Evolutionary conservation across 1,140 invertebrate genomes (phyloP).

Genomic region (Leptopilina boulardi): DNA sequence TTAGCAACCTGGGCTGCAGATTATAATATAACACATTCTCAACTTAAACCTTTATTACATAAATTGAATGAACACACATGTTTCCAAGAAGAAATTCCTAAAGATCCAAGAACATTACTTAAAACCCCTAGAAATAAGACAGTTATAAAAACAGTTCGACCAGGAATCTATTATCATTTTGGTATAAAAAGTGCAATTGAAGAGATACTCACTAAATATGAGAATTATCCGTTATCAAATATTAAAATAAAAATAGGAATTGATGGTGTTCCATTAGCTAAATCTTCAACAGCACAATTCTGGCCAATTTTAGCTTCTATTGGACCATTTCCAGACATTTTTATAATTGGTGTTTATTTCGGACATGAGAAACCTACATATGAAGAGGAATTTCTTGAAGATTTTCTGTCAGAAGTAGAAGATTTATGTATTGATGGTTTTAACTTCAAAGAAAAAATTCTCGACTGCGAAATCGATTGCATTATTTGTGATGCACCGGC

Average conservation of each 20-base stretch:
- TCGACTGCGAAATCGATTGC: constrained; percentile 3
- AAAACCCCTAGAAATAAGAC: constrained; percentile 18
- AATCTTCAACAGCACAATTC: not conserved
- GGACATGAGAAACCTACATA: constrained; percentile 36
- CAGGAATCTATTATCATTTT: constrained; percentile 42
- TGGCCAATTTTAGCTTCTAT: constrained; percentile 48
- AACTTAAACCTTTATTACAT: not conserved
- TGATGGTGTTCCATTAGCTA: constrained; percentile 12
- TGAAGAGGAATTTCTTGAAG: constrained; percentile 41
- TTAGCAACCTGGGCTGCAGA: not conserved
- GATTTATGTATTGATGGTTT: constrained; percentile 39
- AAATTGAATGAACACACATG: not conserved
- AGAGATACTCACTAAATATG: constrained; percentile 32
- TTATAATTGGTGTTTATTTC: constrained; percentile 43
- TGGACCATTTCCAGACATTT: not conserved
- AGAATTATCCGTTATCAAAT: constrained; percentile 21
- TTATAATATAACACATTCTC: not conserved
- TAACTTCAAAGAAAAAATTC: not conserved
- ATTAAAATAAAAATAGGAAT: constrained; percentile 37
- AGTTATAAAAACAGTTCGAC: constrained; percentile 22
- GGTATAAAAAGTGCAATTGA: constrained; percentile 36
- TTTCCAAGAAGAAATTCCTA: not conserved
- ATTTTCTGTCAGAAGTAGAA: constrained; percentile 37
- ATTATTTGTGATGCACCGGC: constrained; percentile 50
- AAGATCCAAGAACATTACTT: not conserved